Percentiles rank a stretch among this genome's conserved stretches.
Conservation (phyloP, 23 tunicate genomes). For the Clavelina lepadiformis region DNA sequence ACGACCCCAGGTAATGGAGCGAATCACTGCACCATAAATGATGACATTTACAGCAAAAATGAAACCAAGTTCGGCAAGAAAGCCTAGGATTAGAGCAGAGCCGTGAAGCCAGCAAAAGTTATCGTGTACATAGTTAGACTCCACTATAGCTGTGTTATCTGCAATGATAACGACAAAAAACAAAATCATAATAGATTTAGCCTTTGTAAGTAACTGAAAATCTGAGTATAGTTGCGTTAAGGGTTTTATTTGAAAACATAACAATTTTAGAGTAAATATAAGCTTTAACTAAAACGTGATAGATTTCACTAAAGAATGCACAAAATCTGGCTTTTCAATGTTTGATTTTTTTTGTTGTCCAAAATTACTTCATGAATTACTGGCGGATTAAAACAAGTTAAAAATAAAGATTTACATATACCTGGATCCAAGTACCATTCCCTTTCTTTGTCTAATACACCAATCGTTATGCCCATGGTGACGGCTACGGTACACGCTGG, state of each 20-base stretch:
- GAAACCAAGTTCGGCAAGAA: conserved; percentile 15
- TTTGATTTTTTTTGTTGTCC: too few species aligned
- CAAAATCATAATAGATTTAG: background rate
- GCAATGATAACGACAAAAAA: too few species aligned
- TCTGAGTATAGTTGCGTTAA: too few species aligned
- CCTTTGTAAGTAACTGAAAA: background rate
- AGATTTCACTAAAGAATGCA: too few species aligned
- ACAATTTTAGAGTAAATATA: too few species aligned
- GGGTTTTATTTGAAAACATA: too few species aligned
- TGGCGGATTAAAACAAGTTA: too few species aligned
- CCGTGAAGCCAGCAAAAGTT: conserved; percentile 33
- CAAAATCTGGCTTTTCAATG: too few species aligned
- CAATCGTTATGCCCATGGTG: conserved; percentile 30
- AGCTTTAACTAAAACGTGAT: too few species aligned
- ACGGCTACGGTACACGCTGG: conserved; percentile 16
- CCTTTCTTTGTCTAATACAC: conserved; percentile 4
- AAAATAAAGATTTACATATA: too few species aligned
- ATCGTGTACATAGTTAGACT: conserved; percentile 16
- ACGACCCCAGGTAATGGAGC: conserved; percentile 43
- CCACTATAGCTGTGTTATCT: conserved; percentile 11
- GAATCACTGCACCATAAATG: conserved; percentile 14
- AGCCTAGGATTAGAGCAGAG: conserved; percentile 9
- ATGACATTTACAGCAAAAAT: conserved; percentile 2
- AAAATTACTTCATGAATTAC: too few species aligned
- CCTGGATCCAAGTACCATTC: conserved; percentile 15